Evolutionary conservation across 1,140 invertebrate species (phyloP).

Genomic region (Heliconius himera): DNA sequence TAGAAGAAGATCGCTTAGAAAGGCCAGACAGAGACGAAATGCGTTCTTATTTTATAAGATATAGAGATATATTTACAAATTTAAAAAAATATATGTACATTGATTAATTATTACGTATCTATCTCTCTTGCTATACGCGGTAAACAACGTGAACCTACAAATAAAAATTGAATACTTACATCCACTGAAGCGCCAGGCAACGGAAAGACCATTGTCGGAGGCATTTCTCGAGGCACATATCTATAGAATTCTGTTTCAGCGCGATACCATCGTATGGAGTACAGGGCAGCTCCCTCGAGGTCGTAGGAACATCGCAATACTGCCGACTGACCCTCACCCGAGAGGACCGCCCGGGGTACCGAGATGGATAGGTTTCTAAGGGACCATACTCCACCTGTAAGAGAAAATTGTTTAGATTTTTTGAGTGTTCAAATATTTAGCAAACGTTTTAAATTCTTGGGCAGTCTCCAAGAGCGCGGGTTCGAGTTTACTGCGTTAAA

Average conservation of each 20-base stretch:
- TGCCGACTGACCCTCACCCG: constrained; percentile 86
- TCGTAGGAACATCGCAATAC: constrained; percentile 90
- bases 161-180: constrained; percentile 80
- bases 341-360: constrained; percentile 87
- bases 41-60: no score
- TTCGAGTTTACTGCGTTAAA: no score
- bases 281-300: constrained; percentile 88
- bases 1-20: no score
- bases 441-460: no score
- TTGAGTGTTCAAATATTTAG: no score
- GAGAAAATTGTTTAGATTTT: not conserved
- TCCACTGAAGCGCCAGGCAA: constrained; percentile 87
- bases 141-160: no score
- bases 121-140: no score
- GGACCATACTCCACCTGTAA: constrained; percentile 83
- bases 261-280: constrained; percentile 92
- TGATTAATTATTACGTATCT: no score
- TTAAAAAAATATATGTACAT: no score
- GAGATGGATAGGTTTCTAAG: constrained; percentile 87
- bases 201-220: constrained; percentile 86
- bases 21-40: no score
- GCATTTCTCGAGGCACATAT: constrained; percentile 86
- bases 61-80: no score
- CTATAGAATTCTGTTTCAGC: constrained; percentile 90
- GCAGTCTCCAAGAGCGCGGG: no score